Evolutionary conservation across 2,113 vertebrate species (phyloP).

Genomic region (Montifringilla adamsi): DNA sequence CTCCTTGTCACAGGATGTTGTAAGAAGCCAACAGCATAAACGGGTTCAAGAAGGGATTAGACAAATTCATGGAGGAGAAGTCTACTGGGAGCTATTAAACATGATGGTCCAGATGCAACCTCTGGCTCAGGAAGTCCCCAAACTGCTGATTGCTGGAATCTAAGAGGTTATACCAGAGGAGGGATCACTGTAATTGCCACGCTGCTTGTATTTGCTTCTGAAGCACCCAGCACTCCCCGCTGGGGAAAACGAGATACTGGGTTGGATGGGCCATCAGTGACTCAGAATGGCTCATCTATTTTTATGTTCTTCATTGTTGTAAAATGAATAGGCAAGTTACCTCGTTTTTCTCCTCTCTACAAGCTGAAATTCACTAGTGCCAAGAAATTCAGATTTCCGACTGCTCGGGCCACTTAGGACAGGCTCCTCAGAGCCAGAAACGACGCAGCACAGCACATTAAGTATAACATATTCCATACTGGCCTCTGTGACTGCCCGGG

Average conservation of each 20-base stretch:
- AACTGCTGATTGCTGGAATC: slow-evolving; percentile 46
- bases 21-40: slow-evolving; percentile 40
- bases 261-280: background rate
- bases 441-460: rapidly evolving
- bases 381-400: background rate
- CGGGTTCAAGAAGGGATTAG: slow-evolving; percentile 54
- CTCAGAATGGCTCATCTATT: background rate
- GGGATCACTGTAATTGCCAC: slow-evolving; percentile 33
- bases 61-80: slow-evolving; percentile 26
- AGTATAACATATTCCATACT: background rate
- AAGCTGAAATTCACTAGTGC: background rate
- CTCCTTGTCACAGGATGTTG: slow-evolving; percentile 43
- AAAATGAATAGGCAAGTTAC: background rate
- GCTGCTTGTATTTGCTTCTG: background rate
- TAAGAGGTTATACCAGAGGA: slow-evolving; percentile 29
- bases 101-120: slow-evolving; percentile 51
- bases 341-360: background rate
- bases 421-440: background rate
- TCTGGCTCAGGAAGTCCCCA: slow-evolving; percentile 52
- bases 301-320: background rate
- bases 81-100: slow-evolving; percentile 41
- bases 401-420: background rate
- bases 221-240: background rate
- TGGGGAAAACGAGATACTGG: background rate
- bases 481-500: background rate